A percentile compares a stretch with the other conserved stretches of the same genome.
Conservation (phyloP, 1,140 invertebrate species). For the Diachasma alloeum region DNA sequence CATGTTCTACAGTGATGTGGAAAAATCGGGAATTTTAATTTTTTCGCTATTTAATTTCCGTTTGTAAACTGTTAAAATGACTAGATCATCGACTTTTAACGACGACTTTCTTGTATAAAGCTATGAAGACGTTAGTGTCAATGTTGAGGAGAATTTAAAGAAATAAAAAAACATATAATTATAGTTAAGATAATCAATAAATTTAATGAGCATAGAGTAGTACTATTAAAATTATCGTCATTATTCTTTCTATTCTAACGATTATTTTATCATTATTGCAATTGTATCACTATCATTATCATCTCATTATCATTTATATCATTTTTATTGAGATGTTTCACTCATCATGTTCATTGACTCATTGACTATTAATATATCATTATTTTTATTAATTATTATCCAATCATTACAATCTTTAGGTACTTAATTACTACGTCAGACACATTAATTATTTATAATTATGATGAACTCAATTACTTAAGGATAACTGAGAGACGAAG, state of each 20-base stretch:
- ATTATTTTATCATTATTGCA: slow-evolving; percentile 41
- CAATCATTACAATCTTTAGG: slow-evolving; percentile 1
- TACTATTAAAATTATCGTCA: slow-evolving; percentile 37
- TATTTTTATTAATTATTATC: slow-evolving; percentile 30
- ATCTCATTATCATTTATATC: slow-evolving; percentile 23
- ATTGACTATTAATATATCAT: slow-evolving; percentile 15
- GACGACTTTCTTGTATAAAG: slow-evolving; percentile 19
- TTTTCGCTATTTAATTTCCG: too few species aligned
- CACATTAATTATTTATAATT: slow-evolving; percentile 22
- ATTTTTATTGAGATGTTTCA: slow-evolving; percentile 3
- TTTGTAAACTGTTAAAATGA: too few species aligned
- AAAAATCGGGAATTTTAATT: too few species aligned
- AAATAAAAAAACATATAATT: slow-evolving; percentile 15
- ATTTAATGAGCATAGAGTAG: slow-evolving; percentile 47
- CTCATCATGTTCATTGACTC: slow-evolving; percentile 10
- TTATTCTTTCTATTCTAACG: slow-evolving; percentile 39
- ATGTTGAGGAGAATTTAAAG: background rate
- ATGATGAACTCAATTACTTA: background rate
- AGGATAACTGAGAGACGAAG: background rate
- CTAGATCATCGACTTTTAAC: background rate
- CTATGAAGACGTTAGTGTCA: background rate
- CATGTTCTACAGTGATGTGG: too few species aligned
- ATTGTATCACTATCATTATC: slow-evolving; percentile 42
- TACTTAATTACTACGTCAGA: slow-evolving; percentile 9
- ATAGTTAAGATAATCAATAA: slow-evolving; percentile 43